phyloP scores from a whole-genome alignment of 2,113 vertebrate genomes.

The Chloebia gouldiae region DNA sequence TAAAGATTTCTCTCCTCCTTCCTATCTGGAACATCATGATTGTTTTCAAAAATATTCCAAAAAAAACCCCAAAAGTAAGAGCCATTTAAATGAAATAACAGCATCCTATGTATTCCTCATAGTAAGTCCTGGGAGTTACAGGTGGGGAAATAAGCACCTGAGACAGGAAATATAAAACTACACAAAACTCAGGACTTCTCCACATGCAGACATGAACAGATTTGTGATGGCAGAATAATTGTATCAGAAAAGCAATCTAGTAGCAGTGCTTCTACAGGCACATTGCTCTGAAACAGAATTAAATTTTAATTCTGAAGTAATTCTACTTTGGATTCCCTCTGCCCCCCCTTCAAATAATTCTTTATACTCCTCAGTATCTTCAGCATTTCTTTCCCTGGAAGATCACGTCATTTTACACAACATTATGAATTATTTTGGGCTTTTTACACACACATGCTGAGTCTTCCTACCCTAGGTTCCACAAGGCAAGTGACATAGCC shows the following conservation, averaged over 20 bases:
- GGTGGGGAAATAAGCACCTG: background rate
- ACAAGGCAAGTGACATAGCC: background rate
- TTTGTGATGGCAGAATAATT: background rate
- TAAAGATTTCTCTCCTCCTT: background rate
- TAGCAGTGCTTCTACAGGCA: background rate
- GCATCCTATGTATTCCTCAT: background rate
- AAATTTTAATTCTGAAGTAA: background rate
- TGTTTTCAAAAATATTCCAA: background rate
- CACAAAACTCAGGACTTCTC: background rate
- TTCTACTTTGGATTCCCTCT: background rate
- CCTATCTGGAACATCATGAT: background rate
- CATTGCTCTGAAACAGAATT: background rate
- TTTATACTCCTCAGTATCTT: background rate
- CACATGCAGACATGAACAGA: background rate
- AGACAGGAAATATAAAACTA: background rate
- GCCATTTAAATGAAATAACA: background rate
- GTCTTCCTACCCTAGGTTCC: background rate
- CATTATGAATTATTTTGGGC: background rate
- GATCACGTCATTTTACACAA: background rate
- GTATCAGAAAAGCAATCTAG: background rate
- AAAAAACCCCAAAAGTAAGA: background rate
- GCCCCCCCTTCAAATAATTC: background rate
- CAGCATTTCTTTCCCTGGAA: background rate
- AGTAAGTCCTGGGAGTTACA: background rate
- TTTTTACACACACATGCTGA: background rate